A percentile compares a stretch with the other conserved stretches of the same genome.
Conservation (phyloP, 2,888 invertebrate species). For the Marronus borbonicus region DNA sequence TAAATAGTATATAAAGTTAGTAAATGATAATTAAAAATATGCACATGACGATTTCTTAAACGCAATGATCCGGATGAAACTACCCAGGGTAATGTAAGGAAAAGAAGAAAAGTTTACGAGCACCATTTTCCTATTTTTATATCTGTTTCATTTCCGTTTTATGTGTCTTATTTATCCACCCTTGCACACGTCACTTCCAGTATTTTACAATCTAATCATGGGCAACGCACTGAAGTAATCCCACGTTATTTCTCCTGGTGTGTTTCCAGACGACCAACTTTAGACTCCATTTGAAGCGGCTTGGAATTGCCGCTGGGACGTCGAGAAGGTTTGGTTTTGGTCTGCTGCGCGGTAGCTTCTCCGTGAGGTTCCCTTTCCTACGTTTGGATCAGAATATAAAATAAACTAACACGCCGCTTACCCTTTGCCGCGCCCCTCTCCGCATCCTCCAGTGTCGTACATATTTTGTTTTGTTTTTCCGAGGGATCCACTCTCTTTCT, state of each 20-base stretch:
- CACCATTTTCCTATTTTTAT: slow-evolving; percentile 71
- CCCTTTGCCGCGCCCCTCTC: slow-evolving; percentile 42
- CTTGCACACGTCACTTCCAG: slow-evolving; percentile 72
- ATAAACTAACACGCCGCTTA: slow-evolving; percentile 67
- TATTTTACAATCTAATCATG: slow-evolving; percentile 74
- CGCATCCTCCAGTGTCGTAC: slow-evolving; percentile 57
- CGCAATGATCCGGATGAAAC: slow-evolving; percentile 9
- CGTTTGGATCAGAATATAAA: slow-evolving; percentile 71
- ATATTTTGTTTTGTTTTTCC: slow-evolving; percentile 68
- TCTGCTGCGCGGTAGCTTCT: slow-evolving; percentile 61
- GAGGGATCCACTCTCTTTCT: slow-evolving; percentile 66
- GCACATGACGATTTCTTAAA: slow-evolving; percentile 24
- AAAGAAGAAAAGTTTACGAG: slow-evolving; percentile 64
- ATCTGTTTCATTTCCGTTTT: slow-evolving; percentile 72
- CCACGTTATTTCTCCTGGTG: slow-evolving; percentile 71
- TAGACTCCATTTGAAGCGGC: slow-evolving; percentile 39
- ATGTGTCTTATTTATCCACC: slow-evolving; percentile 72
- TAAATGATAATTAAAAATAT: slow-evolving; percentile 17
- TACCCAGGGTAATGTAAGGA: slow-evolving; percentile 1
- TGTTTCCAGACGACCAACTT: slow-evolving; percentile 65
- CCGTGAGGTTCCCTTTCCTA: slow-evolving; percentile 66
- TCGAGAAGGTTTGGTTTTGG: slow-evolving; percentile 51
- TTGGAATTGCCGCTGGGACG: slow-evolving; percentile 4
- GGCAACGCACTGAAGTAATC: slow-evolving; percentile 72
- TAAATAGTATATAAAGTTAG: not conserved